Conservation (phyloP, 2,888 invertebrate species). For the Athripsodes cinereus region DNA sequence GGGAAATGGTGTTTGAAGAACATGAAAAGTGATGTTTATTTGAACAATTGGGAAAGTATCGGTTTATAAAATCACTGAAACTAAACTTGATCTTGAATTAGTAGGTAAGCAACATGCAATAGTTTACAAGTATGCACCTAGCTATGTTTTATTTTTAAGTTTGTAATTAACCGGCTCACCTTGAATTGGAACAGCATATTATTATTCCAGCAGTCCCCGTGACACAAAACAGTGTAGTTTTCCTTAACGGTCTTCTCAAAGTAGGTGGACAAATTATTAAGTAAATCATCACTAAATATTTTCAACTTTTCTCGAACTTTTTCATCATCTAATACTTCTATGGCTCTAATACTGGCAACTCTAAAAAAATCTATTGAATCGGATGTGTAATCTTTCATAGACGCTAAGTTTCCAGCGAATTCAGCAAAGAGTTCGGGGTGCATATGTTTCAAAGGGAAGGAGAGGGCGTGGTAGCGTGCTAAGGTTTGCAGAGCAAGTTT, state of each 20-base stretch:
- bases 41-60: too few species aligned
- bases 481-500: constrained; percentile 8
- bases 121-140: too few species aligned
- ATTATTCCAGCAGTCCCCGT: constrained; percentile 23
- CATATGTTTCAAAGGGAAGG: constrained; percentile 11
- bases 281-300: constrained; percentile 4
- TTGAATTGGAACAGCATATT: constrained; percentile 22
- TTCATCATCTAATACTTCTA: constrained; percentile 6
- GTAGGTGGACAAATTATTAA: constrained; percentile 8
- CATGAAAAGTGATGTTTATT: too few species aligned
- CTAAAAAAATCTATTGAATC: constrained; percentile 5
- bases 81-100: too few species aligned
- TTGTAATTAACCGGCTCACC: too few species aligned
- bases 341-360: constrained; percentile 6
- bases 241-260: neutral
- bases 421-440: constrained; percentile 6
- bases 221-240: constrained; percentile 18
- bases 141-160: too few species aligned
- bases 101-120: too few species aligned
- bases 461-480: constrained; percentile 17
- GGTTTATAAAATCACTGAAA: too few species aligned
- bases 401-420: constrained; percentile 1
- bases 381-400: neutral
- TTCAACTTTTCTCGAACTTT: constrained; percentile 7
- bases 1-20: too few species aligned